Base-by-base conservation (phyloP, 1,140 invertebrate species). In the Araneus ventricosus region DNA sequence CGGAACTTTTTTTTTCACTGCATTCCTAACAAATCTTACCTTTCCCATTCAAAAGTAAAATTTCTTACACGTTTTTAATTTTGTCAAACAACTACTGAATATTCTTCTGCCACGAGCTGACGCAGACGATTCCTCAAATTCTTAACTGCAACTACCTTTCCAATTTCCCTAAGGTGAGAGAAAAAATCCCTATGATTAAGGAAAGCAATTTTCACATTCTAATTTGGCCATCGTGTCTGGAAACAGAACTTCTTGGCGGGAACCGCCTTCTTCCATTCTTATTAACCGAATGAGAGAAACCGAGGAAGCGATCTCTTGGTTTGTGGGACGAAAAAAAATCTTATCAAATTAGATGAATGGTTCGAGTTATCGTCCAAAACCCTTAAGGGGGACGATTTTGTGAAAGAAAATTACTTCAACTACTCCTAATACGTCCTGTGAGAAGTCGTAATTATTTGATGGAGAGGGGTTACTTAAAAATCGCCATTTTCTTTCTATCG, bases 311-410 rank as follows among this genome's bases (percentile, higher is more conserved):
- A 63, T 63, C 75, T 84, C 37, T 30, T 24, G 14, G 20, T 79
- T 37, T 39, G 61, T 27, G 52, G 27, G 41, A 27, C 27, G 24
- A 30, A 52, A 84, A 75, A 84, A 84, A 30, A 61, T 91, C 80
- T 84, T 75, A 91, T 91, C 89, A 82, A 91, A 91, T 91, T 91
- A 91, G 79, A 91, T 67, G 89, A 91, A 84, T 91, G 79, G 67
- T 34, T 79, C 39, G 17, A 86, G 57, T 86, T 86, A 86, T 61
- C 52, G 20, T 39, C 30, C 45, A 57, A 70, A 30, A 22, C 61
- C 87, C 34, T 75, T 39, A 41, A 20, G 79, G 17, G 79, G 57
- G 79, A 63, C 17, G 89, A n/a, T 45, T 61, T 91, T 91, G 57
- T 20, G 80, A 91, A 84, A 22, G 34, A 84, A 91, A 84, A 79